Evolutionary conservation across 2,113 vertebrate genomes (phyloP).

Genomic region (Xiphophorus couchianus): DNA sequence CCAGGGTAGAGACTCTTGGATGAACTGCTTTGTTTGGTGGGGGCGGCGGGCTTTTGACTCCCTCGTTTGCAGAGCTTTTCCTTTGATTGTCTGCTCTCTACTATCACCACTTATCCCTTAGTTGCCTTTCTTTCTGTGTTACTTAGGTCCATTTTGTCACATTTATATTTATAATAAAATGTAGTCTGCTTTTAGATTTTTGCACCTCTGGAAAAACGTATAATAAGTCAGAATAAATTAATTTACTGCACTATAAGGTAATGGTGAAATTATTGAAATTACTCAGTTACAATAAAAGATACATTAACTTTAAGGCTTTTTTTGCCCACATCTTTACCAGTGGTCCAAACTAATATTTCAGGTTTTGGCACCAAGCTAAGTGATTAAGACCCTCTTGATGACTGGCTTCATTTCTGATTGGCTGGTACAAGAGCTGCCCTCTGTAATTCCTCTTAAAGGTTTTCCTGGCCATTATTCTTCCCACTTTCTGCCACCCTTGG

Average conservation of each 20-base stretch:
- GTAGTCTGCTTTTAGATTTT: neutral
- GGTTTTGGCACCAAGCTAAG: neutral
- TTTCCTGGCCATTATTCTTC: slow-evolving; percentile 34
- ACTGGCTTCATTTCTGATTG: slow-evolving; percentile 51
- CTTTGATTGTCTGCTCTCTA: slow-evolving; percentile 9
- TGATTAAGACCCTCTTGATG: slow-evolving; percentile 55
- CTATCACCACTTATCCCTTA: neutral
- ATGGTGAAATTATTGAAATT: neutral
- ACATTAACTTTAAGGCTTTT: too few relatives aligned
- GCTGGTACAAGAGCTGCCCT: slow-evolving; percentile 12
- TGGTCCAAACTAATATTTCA: too few relatives aligned
- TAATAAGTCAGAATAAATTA: neutral
- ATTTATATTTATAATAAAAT: neutral
- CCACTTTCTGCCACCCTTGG: slow-evolving; percentile 31
- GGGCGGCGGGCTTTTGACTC: neutral
- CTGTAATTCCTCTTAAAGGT: slow-evolving; percentile 53
- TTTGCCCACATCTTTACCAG: too few relatives aligned
- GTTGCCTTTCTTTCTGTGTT: neutral
- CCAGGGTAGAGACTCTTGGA: slow-evolving; percentile 20
- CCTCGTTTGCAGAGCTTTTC: slow-evolving; percentile 29
- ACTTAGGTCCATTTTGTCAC: slow-evolving; percentile 8
- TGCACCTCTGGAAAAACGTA: neutral
- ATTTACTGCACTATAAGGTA: neutral
- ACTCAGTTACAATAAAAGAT: too few relatives aligned
- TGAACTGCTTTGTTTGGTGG: slow-evolving; percentile 38